These are phyloP conservation scores for Hippoglossus hippoglossus DNA, from an alignment of 2,797 vertebrate species.

Conservation along the genomic window DNA sequence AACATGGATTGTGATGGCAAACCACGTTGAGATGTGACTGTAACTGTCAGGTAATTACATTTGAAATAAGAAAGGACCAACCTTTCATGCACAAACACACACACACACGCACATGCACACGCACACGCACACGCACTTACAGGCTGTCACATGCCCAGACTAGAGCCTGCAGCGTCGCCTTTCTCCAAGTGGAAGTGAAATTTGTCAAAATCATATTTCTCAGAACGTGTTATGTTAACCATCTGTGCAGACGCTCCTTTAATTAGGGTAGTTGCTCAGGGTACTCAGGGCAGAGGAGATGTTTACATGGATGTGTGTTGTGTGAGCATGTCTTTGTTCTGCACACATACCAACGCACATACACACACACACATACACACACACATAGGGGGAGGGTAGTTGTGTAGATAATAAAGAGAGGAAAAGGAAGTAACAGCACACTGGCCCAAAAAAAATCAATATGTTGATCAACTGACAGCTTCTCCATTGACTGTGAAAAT, in stretches of 20 bases:
- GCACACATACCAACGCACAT: slow-evolving; percentile 7
- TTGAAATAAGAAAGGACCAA: slow-evolving; percentile 1
- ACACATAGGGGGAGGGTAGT: slow-evolving; percentile 27
- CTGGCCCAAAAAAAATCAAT: slow-evolving; percentile 41
- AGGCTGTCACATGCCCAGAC: slow-evolving; percentile 19
- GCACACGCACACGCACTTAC: not conserved
- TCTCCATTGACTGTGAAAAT: slow-evolving; percentile 41
- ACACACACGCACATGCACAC: not conserved
- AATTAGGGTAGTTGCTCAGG: slow-evolving; percentile 63
- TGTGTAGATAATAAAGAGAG: slow-evolving; percentile 22
- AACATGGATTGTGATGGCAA: not conserved
- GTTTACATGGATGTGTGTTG: slow-evolving; percentile 42
- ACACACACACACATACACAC: not conserved
- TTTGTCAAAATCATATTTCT: slow-evolving; percentile 49
- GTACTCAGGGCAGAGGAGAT: slow-evolving; percentile 39
- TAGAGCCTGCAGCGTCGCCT: slow-evolving; percentile 28
- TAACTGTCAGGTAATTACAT: not conserved
- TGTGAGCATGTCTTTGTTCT: slow-evolving; percentile 35
- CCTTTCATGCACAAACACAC: not conserved
- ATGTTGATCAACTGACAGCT: slow-evolving; percentile 25
- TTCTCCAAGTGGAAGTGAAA: slow-evolving; percentile 40
- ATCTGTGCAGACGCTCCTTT: slow-evolving; percentile 67
- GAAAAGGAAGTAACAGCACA: slow-evolving; percentile 13
- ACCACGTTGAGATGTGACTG: too few species aligned
- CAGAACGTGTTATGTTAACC: slow-evolving; percentile 41